Evolutionary conservation across 2,797 vertebrate species (phyloP), one percentile per base, ranked within the genome.

Genomic region (Smutsia gigantea): DNA sequence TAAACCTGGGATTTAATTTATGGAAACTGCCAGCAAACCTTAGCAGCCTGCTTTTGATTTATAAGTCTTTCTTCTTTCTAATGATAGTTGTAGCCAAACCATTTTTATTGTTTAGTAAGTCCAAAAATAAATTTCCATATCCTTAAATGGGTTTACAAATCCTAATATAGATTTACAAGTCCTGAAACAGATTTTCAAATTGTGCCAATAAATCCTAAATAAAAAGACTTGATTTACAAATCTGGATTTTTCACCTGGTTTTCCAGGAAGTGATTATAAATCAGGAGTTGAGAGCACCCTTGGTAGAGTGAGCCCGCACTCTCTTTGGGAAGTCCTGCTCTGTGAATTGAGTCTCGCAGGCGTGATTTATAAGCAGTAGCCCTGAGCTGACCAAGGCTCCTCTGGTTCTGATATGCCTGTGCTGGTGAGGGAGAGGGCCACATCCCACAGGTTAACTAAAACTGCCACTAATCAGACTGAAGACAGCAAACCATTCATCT

Each of bases 191-290:
- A 98, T 98, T 98, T 98, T 97, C 97, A 98, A 98, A 98, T 97
- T 82, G 37, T 94, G 94, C 27, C 87, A 97, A 97, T 98, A 97
- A 98, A 98, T 98, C 93, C 78, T 90, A 97, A 97, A 97, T 97
- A 97, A 98, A 98, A 96, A 64, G 53, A 87, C 53, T 97, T 96
- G 96, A 97, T 95, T 98, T 98, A 97, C 72, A 98, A 98, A 98
- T 95, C 95, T 96, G 87, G 87, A 79, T 97, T 98, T 98, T 98
- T 96, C 96, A 97, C 96, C 96, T 98, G 97, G 77, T 87, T 98
- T 98, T 96, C 96, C 94, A 98, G 90, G 91, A 98, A 98, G 86
- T 93, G 98, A 98, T 98, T 98, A 98, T 98, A 98, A 97, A 98
- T 97, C 87, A 97, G 95, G 95, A 97, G 95, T 95, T 95, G 97